These are phyloP conservation scores for Mystacornis crossleyi DNA, from an alignment of 2,113 vertebrate species.

Conservation along the genomic window DNA sequence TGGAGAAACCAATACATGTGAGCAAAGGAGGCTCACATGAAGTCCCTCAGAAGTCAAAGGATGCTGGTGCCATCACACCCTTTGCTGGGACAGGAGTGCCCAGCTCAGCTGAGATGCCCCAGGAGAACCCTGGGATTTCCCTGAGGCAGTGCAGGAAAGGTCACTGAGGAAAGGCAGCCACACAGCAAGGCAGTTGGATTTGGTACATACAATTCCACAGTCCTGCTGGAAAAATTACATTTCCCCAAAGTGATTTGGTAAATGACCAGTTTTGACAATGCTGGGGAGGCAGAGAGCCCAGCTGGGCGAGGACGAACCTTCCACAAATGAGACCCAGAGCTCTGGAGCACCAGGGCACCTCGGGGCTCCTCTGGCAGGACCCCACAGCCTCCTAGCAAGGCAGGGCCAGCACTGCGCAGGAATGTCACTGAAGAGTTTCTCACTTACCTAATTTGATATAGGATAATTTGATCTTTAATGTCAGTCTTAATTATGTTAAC, in stretches of 20 bases:
- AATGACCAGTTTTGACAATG: accelerated
- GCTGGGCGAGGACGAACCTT: background rate
- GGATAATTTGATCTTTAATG: constrained; percentile 10
- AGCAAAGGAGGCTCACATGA: background rate
- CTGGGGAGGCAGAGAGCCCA: background rate
- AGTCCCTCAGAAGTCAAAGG: background rate
- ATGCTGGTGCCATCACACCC: background rate
- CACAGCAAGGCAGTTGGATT: background rate
- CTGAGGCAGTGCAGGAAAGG: background rate
- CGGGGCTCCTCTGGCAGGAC: background rate
- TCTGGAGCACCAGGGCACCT: background rate
- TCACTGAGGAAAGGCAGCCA: background rate
- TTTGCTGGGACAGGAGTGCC: accelerated
- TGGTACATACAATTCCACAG: accelerated
- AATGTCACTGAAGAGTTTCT: background rate
- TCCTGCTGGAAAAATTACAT: background rate
- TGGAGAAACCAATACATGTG: background rate
- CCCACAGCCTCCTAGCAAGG: background rate
- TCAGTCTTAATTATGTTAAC: background rate
- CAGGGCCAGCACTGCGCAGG: background rate
- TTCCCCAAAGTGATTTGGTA: background rate
- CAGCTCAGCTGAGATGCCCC: background rate
- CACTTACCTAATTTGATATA: background rate
- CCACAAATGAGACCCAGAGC: accelerated
- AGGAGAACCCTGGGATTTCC: background rate